Evolutionary conservation across 2,888 invertebrate species (phyloP).

Genomic region (Campopleginae sp.): DNA sequence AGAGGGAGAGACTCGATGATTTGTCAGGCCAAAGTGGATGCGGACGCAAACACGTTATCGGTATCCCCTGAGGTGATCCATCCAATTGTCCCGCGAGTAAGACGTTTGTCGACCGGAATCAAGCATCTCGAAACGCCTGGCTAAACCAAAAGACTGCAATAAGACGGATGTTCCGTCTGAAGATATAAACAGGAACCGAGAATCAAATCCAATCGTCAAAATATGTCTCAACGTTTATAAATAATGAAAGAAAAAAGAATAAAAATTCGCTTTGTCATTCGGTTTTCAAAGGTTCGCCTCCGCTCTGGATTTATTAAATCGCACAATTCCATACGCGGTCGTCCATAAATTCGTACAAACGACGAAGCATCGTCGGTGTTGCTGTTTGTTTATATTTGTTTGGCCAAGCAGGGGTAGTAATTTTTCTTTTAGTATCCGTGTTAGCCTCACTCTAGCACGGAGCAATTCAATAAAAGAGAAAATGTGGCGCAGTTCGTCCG

Average conservation of each 20-base stretch:
- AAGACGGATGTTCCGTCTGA: not conserved
- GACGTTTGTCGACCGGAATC: constrained; percentile 65
- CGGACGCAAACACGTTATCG: constrained; percentile 78
- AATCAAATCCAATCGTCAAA: not conserved
- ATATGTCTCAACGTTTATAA: not conserved
- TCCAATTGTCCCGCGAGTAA: constrained; percentile 71
- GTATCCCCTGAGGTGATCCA: constrained; percentile 75
- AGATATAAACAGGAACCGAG: not conserved
- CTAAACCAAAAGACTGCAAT: not conserved
- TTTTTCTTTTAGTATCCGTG: constrained; percentile 44
- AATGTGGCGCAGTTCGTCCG: constrained; percentile 62
- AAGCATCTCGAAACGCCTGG: constrained; percentile 28
- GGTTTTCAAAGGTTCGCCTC: not conserved
- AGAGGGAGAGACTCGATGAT: constrained; percentile 71
- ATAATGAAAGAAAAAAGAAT: not conserved
- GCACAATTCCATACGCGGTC: not conserved
- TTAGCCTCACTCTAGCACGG: constrained; percentile 21
- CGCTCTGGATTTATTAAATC: not conserved
- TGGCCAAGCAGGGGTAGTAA: constrained; percentile 34
- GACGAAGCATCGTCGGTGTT: constrained; percentile 14
- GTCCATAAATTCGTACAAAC: not conserved
- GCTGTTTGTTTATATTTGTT: constrained; percentile 25
- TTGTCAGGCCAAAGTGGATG: constrained; percentile 79
- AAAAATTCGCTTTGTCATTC: not conserved
- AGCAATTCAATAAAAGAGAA: constrained; percentile 73